Evolutionary conservation across 2,113 vertebrate genomes (phyloP).

Genomic region (Anoura caudifer): DNA sequence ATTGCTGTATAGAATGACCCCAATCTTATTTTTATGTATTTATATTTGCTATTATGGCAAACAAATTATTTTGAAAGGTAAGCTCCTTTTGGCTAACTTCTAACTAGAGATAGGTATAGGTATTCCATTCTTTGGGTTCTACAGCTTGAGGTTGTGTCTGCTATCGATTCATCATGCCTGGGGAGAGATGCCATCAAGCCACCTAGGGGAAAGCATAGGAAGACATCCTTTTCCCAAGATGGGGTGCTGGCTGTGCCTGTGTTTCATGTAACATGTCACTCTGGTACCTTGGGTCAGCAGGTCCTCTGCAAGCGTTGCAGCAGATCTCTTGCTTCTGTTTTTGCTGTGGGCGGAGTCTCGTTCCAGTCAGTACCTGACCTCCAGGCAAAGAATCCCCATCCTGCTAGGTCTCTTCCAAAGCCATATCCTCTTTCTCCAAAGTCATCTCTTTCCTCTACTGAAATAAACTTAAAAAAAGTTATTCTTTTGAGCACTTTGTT

Average conservation of each 20-base stretch:
- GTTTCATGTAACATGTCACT: background rate
- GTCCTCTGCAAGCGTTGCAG: background rate
- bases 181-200: slow-evolving; percentile 43
- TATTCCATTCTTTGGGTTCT: background rate
- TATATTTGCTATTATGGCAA: background rate
- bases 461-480: background rate
- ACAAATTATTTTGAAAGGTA: slow-evolving; percentile 31
- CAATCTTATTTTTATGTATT: background rate
- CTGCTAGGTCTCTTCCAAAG: background rate
- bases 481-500: background rate
- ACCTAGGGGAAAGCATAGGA: background rate
- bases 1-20: background rate
- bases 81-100: background rate
- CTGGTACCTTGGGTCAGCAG: background rate
- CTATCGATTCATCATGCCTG: slow-evolving; percentile 44
- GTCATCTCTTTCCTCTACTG: background rate
- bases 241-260: slow-evolving; percentile 12
- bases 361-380: background rate
- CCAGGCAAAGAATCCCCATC: background rate
- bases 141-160: slow-evolving; percentile 20
- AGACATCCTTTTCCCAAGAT: slow-evolving; percentile 1
- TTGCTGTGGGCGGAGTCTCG: background rate
- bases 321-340: background rate
- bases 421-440: background rate
- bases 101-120: background rate